Evolutionary conservation across 2,797 vertebrate genomes (phyloP).

Genomic region (Ataeniobius toweri): DNA sequence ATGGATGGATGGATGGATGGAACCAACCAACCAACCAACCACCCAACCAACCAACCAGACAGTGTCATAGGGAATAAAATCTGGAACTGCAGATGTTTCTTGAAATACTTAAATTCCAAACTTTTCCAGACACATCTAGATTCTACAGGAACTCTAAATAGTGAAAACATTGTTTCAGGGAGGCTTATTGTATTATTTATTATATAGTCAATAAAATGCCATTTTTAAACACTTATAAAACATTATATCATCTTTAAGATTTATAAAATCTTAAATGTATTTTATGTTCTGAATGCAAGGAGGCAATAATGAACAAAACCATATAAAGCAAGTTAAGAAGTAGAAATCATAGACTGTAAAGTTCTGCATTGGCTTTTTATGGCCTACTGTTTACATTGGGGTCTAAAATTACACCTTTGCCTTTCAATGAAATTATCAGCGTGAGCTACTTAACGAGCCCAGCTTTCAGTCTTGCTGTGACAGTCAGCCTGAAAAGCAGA

Average conservation of each 20-base stretch:
- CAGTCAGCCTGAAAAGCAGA: conserved; percentile 35
- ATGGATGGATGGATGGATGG: no score
- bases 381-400: not conserved
- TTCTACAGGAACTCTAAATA: not conserved
- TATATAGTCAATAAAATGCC: not conserved
- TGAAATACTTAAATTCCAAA: not conserved
- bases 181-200: not conserved
- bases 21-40: no score
- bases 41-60: no score
- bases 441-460: not conserved
- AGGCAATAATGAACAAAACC: not conserved
- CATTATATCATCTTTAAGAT: not conserved
- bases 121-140: not conserved
- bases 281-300: not conserved
- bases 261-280: not conserved
- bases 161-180: not conserved
- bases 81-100: no score
- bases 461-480: conserved; percentile 9
- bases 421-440: not conserved
- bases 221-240: not conserved
- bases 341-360: no score
- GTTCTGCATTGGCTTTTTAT: not conserved
- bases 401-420: not conserved
- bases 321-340: not conserved
- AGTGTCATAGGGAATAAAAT: no score